phyloP scores from a whole-genome alignment of 2,113 vertebrate genomes.

The Orthonyx spaldingii region DNA sequence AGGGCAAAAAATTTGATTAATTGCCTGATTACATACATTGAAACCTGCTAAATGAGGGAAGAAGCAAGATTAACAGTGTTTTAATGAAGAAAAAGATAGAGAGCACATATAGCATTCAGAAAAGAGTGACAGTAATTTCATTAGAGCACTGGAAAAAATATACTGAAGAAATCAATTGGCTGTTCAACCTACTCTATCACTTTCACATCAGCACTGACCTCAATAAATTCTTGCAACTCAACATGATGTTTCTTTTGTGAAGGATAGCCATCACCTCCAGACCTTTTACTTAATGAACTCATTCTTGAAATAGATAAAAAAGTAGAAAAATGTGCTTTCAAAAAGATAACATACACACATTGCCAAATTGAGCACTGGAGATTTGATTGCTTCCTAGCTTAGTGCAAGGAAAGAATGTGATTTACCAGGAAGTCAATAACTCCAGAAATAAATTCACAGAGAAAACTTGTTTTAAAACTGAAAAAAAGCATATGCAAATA shows the following conservation, averaged over 20 bases:
- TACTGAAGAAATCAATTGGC: background rate
- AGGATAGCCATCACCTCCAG: background rate
- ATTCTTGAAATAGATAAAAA: background rate
- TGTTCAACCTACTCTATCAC: background rate
- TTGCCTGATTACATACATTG: background rate
- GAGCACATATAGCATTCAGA: background rate
- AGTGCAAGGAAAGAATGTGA: background rate
- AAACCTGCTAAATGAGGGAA: background rate
- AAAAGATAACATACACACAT: background rate
- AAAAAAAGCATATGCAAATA: background rate
- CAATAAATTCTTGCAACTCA: conserved; percentile 16
- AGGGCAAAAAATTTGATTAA: background rate
- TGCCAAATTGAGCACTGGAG: background rate
- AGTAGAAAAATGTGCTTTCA: background rate
- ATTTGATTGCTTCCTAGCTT: background rate
- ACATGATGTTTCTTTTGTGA: background rate
- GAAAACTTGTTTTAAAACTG: background rate
- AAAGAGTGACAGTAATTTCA: background rate
- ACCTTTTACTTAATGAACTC: background rate
- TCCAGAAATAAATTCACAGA: background rate
- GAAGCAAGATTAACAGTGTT: background rate
- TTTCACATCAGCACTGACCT: background rate
- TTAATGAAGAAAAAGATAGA: background rate
- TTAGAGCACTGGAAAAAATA: background rate
- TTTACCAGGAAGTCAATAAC: background rate